These are phyloP conservation scores for Siderastrea radians DNA, from an alignment of 92 coral and sea anemone species.

Conservation along the genomic window DNA sequence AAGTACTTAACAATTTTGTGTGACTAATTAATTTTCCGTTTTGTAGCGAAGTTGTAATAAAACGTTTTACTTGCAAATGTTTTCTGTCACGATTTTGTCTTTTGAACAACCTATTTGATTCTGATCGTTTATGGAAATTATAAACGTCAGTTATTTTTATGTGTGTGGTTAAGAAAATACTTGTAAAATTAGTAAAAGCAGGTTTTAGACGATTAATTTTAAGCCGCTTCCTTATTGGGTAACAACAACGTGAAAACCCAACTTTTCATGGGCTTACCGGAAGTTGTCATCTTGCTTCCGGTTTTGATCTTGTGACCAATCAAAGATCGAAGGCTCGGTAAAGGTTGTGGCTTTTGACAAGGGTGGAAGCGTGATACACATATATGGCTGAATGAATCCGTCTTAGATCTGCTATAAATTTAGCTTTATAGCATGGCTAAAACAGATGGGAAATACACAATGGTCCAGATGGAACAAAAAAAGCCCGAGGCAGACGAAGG, in stretches of 20 bases:
- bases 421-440: conserved; percentile 57
- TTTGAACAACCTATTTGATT: not conserved
- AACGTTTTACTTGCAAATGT: not conserved
- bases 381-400: conserved; percentile 3
- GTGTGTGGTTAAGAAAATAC: too few relatives aligned
- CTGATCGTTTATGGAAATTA: not conserved
- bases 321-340: conserved; percentile 1
- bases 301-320: conserved; percentile 23
- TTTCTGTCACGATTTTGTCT: not conserved
- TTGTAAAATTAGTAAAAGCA: not conserved
- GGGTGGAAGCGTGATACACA: conserved; percentile 12
- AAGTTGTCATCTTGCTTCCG: conserved; percentile 4
- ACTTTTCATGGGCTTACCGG: conserved; percentile 5
- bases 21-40: not conserved
- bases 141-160: too few relatives aligned
- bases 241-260: not conserved
- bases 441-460: conserved; percentile 49
- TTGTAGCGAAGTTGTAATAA: not conserved
- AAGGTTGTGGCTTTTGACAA: conserved; percentile 17
- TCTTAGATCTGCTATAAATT: conserved; percentile 18
- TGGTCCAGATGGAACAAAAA: conserved; percentile 78
- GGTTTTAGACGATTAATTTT: not conserved
- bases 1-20: not conserved
- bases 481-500: conserved; percentile 19
- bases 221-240: conserved; percentile 12